Evolutionary conservation across 2,797 vertebrate genomes (phyloP).

Genomic region (Oceanodroma leucorhoa): DNA sequence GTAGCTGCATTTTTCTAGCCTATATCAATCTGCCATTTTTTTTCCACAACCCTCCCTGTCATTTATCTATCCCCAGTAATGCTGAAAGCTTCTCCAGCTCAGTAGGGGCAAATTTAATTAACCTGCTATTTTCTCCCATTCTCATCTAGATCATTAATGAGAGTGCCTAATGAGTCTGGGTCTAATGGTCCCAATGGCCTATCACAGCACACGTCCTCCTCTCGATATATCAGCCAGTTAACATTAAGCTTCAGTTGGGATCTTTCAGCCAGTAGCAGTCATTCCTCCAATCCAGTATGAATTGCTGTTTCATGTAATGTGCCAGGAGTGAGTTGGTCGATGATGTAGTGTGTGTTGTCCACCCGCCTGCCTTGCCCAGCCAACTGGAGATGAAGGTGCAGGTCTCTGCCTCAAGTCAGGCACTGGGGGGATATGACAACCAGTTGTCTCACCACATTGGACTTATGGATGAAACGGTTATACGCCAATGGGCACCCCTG

Average conservation of each 20-base stretch:
- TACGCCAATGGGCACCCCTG: neutral
- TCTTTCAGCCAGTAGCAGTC: neutral
- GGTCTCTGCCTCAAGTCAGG: neutral
- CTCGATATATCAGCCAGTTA: neutral
- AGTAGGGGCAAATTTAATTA: constrained; percentile 33
- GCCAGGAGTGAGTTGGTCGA: neutral
- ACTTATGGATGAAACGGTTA: neutral
- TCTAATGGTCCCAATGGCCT: neutral
- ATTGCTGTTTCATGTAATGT: neutral
- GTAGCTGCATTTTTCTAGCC: neutral
- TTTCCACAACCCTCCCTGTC: neutral
- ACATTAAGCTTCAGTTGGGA: neutral
- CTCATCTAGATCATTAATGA: neutral
- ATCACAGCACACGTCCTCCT: neutral
- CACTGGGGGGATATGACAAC: rapidly evolving
- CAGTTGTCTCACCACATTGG: neutral
- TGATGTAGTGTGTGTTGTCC: neutral
- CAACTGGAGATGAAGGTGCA: neutral
- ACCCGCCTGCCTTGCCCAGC: neutral
- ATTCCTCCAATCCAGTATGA: neutral
- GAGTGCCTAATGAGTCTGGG: neutral
- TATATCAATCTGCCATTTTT: neutral
- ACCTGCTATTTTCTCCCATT: neutral
- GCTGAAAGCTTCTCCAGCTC: neutral
- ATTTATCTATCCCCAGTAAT: neutral